A percentile compares a stretch with the other conserved stretches of the same genome.
Evolutionary conservation across 2,888 invertebrate species (phyloP).

Genomic region (Drosophila gaucha): DNA sequence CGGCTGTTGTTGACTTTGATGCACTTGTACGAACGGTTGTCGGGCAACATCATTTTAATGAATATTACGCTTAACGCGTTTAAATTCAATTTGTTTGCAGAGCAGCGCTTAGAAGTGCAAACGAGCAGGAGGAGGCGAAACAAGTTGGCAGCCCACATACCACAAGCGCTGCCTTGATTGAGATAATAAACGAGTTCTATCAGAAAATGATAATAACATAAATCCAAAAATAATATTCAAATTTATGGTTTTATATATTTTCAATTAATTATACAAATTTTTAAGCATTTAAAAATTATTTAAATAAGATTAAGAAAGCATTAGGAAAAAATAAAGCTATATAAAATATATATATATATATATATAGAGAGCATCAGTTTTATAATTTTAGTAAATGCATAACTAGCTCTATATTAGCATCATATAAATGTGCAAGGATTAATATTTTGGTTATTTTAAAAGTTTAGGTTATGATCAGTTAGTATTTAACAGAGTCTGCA

Average conservation of each 20-base stretch:
- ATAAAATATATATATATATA: too few species aligned
- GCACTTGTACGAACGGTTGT: slow-evolving; percentile 32
- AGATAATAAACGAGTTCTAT: not conserved
- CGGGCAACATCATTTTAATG: slow-evolving; percentile 66
- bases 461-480: too few species aligned
- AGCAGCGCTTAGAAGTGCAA: slow-evolving; percentile 11
- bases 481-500: too few species aligned
- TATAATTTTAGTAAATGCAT: too few species aligned
- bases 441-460: too few species aligned
- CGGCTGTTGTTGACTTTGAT: slow-evolving; percentile 49
- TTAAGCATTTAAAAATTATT: not conserved
- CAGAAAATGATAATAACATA: not conserved
- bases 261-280: not conserved
- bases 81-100: slow-evolving; percentile 55
- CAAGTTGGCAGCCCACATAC: slow-evolving; percentile 4
- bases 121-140: not conserved
- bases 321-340: not conserved
- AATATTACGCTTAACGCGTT: slow-evolving; percentile 57
- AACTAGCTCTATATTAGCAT: too few species aligned
- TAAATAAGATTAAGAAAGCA: not conserved
- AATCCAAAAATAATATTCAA: not conserved
- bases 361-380: too few species aligned
- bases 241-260: too few species aligned
- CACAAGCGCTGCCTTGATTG: not conserved
- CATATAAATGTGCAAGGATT: too few species aligned